Conservation (phyloP, 2,113 vertebrate genomes). For the Lepidiolamprologus cunningtoni region DNA sequence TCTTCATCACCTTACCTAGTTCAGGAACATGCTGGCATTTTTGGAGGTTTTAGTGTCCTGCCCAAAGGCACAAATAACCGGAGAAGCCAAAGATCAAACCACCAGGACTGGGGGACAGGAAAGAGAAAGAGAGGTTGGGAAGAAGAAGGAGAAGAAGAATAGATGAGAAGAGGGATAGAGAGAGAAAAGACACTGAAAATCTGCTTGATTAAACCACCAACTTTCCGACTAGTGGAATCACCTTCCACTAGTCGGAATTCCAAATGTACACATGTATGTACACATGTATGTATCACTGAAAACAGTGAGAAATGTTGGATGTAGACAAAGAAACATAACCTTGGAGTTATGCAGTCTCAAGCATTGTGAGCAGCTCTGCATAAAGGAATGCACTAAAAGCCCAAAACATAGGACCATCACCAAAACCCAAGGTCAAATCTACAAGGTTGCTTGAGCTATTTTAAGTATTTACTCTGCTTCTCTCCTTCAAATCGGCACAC, state of each 20-base stretch:
- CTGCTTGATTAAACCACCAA: neutral
- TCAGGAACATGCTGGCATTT: neutral
- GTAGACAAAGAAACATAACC: neutral
- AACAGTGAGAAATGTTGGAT: neutral
- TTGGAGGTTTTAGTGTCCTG: neutral
- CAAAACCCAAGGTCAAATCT: neutral
- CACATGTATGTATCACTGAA: neutral
- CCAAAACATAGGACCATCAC: neutral
- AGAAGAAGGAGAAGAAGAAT: neutral
- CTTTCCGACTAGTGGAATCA: neutral
- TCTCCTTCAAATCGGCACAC: neutral
- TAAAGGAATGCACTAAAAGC: neutral
- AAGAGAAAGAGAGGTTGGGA: neutral
- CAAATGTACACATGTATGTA: neutral
- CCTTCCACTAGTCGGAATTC: neutral
- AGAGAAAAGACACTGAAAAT: neutral
- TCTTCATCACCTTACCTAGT: neutral
- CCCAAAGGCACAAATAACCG: neutral
- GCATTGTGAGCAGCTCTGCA: neutral
- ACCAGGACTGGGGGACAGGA: neutral
- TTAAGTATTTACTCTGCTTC: neutral
- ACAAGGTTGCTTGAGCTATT: neutral
- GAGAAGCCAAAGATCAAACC: neutral
- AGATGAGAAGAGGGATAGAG: accelerated
- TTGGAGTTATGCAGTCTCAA: neutral